These are phyloP conservation scores for Catagonus wagneri DNA, from an alignment of 2,113 vertebrate species.

Conservation along the genomic window DNA sequence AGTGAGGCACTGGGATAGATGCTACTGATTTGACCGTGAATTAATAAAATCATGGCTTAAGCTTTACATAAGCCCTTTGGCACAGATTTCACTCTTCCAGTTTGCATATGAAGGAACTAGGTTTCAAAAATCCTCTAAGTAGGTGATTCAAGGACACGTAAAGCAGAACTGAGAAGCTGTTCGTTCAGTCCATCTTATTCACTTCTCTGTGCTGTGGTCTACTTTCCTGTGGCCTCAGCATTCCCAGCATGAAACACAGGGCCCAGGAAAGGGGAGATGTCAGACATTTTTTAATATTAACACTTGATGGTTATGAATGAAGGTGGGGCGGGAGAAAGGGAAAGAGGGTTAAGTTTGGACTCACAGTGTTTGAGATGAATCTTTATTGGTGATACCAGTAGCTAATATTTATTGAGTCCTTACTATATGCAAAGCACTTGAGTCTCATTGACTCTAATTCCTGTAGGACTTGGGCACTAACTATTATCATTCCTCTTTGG, in stretches of 20 bases:
- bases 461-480: not conserved
- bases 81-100: not conserved
- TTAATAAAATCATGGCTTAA: not conserved
- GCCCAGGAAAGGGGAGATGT: not conserved
- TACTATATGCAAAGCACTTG: not conserved
- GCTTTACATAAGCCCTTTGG: not conserved
- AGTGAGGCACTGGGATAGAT: too few species aligned
- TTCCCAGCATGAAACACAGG: not conserved
- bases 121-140: not conserved
- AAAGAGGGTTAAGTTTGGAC: not conserved
- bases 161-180: not conserved
- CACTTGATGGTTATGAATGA: not conserved
- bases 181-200: not conserved
- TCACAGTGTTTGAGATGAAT: not conserved
- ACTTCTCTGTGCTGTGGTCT: rapidly evolving
- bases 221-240: not conserved
- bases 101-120: not conserved
- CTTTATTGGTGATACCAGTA: not conserved
- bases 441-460: not conserved
- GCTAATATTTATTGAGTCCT: not conserved
- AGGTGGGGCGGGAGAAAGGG: not conserved
- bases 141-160: not conserved
- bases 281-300: not conserved
- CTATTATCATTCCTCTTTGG: not conserved
- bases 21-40: not conserved